Percentiles rank a stretch among this genome's conserved stretches.
These are phyloP conservation scores for Drosophila niveifrons DNA, from an alignment of 2,888 invertebrate genomes.

Conservation along the genomic window DNA sequence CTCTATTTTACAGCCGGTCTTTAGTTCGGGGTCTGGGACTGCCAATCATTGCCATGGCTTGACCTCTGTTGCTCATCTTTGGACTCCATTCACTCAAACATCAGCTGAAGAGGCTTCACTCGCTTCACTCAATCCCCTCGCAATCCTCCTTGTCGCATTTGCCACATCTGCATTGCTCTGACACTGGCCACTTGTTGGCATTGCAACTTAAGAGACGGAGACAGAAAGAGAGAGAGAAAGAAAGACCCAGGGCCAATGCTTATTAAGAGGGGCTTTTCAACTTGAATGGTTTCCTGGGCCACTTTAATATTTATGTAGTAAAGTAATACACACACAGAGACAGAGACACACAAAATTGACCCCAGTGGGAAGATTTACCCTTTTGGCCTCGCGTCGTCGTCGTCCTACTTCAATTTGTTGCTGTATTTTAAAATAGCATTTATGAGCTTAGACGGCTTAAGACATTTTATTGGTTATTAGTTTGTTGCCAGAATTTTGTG, in stretches of 20 bases:
- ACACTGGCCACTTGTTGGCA: constrained; percentile 69
- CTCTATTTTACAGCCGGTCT: constrained; percentile 74
- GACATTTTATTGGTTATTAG: constrained; percentile 78
- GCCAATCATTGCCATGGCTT: constrained; percentile 70
- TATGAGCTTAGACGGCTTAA: constrained; percentile 76
- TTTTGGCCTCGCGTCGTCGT: constrained; percentile 28
- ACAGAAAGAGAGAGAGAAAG: not conserved
- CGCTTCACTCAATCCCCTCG: constrained; percentile 30
- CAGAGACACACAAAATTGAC: constrained; percentile 25
- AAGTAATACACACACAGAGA: constrained; percentile 20
- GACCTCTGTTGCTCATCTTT: constrained; percentile 71
- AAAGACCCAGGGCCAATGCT: constrained; percentile 58
- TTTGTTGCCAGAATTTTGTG: constrained; percentile 57
- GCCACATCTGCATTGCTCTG: constrained; percentile 4
- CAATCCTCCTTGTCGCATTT: constrained; percentile 6
- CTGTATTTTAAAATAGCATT: constrained; percentile 75
- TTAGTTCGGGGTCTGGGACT: constrained; percentile 48
- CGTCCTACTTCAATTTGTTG: constrained; percentile 20
- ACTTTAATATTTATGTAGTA: constrained; percentile 41
- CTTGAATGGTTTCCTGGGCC: constrained; percentile 74
- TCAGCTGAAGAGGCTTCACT: constrained; percentile 61
- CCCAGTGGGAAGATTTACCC: constrained; percentile 41
- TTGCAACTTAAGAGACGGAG: constrained; percentile 29
- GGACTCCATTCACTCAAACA: constrained; percentile 74
- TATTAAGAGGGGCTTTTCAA: constrained; percentile 80